Base-by-base conservation (phyloP, 2,797 vertebrate genomes). In the Babyrousa celebensis region DNA sequence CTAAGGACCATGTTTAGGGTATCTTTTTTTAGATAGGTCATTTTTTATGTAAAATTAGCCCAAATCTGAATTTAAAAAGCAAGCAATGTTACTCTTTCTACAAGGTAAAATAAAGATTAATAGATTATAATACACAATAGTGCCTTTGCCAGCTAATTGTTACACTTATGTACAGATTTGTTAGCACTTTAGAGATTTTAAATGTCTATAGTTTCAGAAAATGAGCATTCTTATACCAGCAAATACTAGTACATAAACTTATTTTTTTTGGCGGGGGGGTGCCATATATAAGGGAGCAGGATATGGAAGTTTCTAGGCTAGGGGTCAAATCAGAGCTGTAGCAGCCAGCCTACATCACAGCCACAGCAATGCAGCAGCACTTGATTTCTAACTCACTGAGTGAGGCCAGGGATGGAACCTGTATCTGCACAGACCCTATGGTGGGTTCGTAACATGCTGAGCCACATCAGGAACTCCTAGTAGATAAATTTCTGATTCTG, bases 31-130 rank as follows among this genome's bases (percentile, higher is more conserved):
- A 89, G 3, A 36, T 72, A 12, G 23, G 6, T 91, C 20, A 78
- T 93, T 87, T 88, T 83, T 74, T 16, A 71, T 63, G 8, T 62
- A 96, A 96, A 71, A 82, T 75, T 84, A 96, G 21, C 20, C 79
- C 23, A 71, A 79, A 78, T 40, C 14, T 17, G 1, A 95, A 80
- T 60, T 85, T 87, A 43, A 77, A 32, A 80, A 85, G 2, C 78
- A 92, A 52, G 43, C 56, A 71, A n/a, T 72, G 25, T 63, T 63
- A 71, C 12, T 86, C 54, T 80, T 92, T 32, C n/a, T 75, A 79
- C 2, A 60, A 92, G 32, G 56, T 87, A 75, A 48, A 85, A 92
- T 43, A 74, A 93, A 82, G 23, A 48, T 65, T 86, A 67, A 71
- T 85, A 70, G 12, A 67, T 87, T 75, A 91, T 62, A 91, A 36